A percentile compares a stretch with the other conserved stretches of the same genome.
Conservation (phyloP, 2,113 vertebrate genomes). For the Rhynchomys soricoides region DNA sequence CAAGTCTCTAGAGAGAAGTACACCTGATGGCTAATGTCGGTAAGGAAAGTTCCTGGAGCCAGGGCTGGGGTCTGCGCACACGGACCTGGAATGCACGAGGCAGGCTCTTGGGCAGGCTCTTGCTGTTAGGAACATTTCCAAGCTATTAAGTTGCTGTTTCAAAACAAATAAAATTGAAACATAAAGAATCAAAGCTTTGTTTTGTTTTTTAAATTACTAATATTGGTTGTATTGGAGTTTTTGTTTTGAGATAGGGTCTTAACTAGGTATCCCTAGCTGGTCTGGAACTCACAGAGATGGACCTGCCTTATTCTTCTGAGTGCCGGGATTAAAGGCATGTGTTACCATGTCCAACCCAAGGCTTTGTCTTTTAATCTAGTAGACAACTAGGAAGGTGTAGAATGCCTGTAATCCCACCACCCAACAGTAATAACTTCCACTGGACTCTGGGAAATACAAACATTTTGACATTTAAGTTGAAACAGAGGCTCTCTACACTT, state of each 20-base stretch:
- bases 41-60: conserved; percentile 28
- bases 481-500: neutral
- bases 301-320: neutral
- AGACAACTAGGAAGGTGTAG: conserved; percentile 12
- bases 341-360: neutral
- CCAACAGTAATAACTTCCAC: neutral
- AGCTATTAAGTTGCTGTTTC: conserved; percentile 75
- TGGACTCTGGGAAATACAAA: conserved; percentile 40
- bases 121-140: conserved; percentile 64
- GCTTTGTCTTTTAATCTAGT: conserved; percentile 63
- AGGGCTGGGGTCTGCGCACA: neutral
- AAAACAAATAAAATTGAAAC: conserved; percentile 80
- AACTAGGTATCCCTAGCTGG: neutral
- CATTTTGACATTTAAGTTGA: conserved; percentile 30
- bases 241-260: neutral
- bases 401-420: neutral
- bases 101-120: conserved; percentile 53
- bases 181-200: conserved; percentile 65
- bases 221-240: neutral
- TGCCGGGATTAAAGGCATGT: neutral
- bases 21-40: conserved; percentile 2
- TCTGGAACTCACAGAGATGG: neutral
- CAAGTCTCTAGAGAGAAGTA: conserved; percentile 31
- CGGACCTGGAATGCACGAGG: conserved; percentile 28
- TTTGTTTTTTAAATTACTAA: neutral